These are phyloP conservation scores for Sphenopsis melanotis DNA, from an alignment of 2,797 vertebrate species.

Conservation along the genomic window DNA sequence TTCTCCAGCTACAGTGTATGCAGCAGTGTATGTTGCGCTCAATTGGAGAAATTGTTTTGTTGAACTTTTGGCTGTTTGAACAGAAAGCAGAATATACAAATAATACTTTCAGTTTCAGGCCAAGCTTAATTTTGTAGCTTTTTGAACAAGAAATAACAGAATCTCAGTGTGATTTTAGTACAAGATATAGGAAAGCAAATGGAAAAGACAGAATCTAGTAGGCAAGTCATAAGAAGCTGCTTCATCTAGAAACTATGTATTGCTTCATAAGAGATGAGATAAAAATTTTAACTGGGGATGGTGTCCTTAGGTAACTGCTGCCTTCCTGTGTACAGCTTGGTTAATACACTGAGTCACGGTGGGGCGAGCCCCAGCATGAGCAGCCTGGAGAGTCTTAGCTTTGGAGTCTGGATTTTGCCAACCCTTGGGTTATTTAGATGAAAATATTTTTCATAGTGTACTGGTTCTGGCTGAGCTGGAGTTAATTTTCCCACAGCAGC, in stretches of 20 bases:
- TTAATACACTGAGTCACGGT: not conserved
- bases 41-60: not conserved
- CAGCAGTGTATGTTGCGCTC: not conserved
- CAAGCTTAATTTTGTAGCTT: not conserved
- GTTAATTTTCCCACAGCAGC: not conserved
- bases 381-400: not conserved
- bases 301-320: not conserved
- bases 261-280: not conserved
- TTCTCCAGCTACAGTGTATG: not conserved
- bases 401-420: not conserved
- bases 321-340: not conserved
- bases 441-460: not conserved
- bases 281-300: not conserved
- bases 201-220: not conserved
- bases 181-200: not conserved
- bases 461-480: not conserved
- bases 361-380: rapidly evolving
- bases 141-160: not conserved
- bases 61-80: not conserved
- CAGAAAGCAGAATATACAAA: not conserved
- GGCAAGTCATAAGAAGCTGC: not conserved
- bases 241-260: not conserved
- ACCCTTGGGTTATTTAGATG: not conserved
- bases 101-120: not conserved
- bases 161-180: not conserved